phyloP scores from a whole-genome alignment of 1,140 invertebrate genomes.

The Pseudomyrmex flavicornis region DNA sequence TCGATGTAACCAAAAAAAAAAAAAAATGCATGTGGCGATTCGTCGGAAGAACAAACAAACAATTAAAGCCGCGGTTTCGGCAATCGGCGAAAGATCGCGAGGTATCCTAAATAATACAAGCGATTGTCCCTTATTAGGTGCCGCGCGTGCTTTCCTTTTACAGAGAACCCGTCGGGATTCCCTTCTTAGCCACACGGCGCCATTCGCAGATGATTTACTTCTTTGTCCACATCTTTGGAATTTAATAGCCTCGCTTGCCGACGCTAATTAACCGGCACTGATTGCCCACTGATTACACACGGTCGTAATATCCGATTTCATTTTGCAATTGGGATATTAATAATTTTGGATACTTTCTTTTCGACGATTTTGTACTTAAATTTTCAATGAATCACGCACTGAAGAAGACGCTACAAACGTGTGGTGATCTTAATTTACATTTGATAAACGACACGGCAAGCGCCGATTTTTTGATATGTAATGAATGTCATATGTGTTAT shows the following conservation, averaged over 20 bases:
- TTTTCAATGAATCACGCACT: too few species aligned
- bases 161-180: slow-evolving; percentile 53
- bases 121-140: slow-evolving; percentile 80
- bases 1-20: not conserved
- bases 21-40: slow-evolving; percentile 1
- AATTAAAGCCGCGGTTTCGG: slow-evolving; percentile 25
- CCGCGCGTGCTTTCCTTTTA: slow-evolving; percentile 71
- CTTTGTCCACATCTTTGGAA: slow-evolving; percentile 45
- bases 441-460: too few species aligned
- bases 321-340: too few species aligned
- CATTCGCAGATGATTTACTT: slow-evolving; percentile 76
- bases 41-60: not conserved
- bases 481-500: too few species aligned
- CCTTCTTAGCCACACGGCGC: slow-evolving; percentile 62
- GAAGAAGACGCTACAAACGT: too few species aligned
- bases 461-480: too few species aligned
- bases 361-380: too few species aligned
- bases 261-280: slow-evolving; percentile 52
- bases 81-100: slow-evolving; percentile 15
- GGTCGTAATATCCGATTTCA: not conserved
- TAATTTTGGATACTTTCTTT: too few species aligned
- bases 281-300: slow-evolving; percentile 15
- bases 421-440: too few species aligned
- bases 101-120: slow-evolving; percentile 63
- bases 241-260: slow-evolving; percentile 46